phyloP scores from a whole-genome alignment of 2,888 invertebrate species.

The Tethea ocularis region DNA sequence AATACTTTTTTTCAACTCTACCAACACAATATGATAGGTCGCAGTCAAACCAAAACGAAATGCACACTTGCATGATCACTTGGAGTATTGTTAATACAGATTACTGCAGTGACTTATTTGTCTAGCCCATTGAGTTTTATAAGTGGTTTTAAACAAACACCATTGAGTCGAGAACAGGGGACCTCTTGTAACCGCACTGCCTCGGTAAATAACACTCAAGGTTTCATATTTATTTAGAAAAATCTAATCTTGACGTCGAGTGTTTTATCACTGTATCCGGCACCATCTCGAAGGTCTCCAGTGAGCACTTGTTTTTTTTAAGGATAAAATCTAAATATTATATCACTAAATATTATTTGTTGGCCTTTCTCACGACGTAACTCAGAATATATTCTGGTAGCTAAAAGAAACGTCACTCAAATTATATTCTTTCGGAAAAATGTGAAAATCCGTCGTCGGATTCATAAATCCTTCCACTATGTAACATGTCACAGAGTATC shows the following conservation, averaged over 20 bases:
- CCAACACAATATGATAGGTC: background rate
- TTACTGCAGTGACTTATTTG: conserved; percentile 68
- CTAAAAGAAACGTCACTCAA: conserved; percentile 11
- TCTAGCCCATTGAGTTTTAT: conserved; percentile 60
- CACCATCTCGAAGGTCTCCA: conserved; percentile 35
- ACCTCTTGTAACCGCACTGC: conserved; percentile 57
- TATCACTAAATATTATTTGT: conserved; percentile 52
- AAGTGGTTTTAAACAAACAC: conserved; percentile 78
- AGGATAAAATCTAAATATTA: conserved; percentile 45
- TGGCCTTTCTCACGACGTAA: conserved; percentile 65
- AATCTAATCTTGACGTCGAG: conserved; percentile 68
- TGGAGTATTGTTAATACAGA: conserved; percentile 67
- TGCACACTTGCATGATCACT: conserved; percentile 39
- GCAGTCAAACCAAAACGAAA: background rate
- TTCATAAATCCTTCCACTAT: conserved; percentile 5
- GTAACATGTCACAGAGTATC: background rate
- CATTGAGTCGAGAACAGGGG: conserved; percentile 64
- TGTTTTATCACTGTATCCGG: conserved; percentile 74
- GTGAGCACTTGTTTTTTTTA: conserved; percentile 16
- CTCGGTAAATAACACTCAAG: conserved; percentile 57
- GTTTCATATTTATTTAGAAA: conserved; percentile 65
- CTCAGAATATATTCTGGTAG: conserved; percentile 9
- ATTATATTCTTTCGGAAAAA: conserved; percentile 2
- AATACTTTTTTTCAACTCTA: background rate
- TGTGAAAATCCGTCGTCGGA: conserved; percentile 7